phyloP scores from a whole-genome alignment of 2,797 vertebrate genomes.

The Acipenser ruthenus region DNA sequence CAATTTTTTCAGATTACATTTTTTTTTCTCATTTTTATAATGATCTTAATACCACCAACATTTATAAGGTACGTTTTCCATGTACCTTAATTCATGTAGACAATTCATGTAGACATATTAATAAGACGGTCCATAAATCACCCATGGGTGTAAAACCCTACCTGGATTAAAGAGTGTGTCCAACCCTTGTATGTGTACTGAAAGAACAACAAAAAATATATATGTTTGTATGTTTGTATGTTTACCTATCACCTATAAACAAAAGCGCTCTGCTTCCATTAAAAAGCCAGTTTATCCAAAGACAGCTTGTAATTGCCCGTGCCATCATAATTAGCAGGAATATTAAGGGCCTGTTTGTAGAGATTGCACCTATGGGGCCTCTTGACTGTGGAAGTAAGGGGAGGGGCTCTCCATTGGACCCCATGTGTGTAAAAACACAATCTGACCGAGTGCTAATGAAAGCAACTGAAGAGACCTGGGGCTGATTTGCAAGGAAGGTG shows the following conservation, averaged over 20 bases:
- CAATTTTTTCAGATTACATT: too few species aligned
- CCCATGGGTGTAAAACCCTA: too few species aligned
- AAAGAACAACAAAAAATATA: too few species aligned
- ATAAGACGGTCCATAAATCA: too few species aligned
- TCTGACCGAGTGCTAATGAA: slow-evolving; percentile 10
- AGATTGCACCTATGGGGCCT: slow-evolving; percentile 7
- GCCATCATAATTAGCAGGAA: slow-evolving; percentile 31
- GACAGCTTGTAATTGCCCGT: slow-evolving; percentile 21
- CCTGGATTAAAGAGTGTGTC: too few species aligned
- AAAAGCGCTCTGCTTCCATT: slow-evolving; percentile 11
- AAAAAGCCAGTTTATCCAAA: slow-evolving; percentile 15
- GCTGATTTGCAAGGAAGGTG: slow-evolving; percentile 13
- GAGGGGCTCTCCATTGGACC: not conserved
- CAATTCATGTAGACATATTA: too few species aligned
- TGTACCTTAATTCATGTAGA: too few species aligned
- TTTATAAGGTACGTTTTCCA: too few species aligned
- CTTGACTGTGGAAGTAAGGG: not conserved
- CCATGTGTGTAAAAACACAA: slow-evolving; percentile 13
- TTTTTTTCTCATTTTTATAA: too few species aligned
- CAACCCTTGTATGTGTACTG: too few species aligned
- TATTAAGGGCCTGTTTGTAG: slow-evolving; percentile 27
- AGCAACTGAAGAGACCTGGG: slow-evolving; percentile 3
- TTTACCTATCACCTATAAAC: slow-evolving; percentile 4
- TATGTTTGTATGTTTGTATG: too few species aligned
- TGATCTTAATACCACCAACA: too few species aligned